Base-by-base conservation (phyloP, 2,113 vertebrate species). In the Paracanthobrama guichenoti region DNA sequence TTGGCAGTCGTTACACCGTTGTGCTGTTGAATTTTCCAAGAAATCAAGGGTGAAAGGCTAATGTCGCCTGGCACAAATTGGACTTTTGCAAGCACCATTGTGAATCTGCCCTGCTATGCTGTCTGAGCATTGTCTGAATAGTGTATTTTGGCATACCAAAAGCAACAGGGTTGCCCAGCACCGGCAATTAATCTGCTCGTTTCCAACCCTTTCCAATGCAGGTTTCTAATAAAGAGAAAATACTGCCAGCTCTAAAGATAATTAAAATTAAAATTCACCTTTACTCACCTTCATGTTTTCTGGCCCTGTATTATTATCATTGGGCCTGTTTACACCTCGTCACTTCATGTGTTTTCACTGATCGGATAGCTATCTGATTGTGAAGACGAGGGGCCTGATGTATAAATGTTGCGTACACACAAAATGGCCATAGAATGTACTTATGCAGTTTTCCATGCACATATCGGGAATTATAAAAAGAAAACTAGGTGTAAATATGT, bases 41-140 rank as follows among this genome's bases (percentile, higher is more conserved):
- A 85, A 81, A 66, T 89, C 73, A 86, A 87, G 57, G 57, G 73
- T 81, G 73, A 86, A 84, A 87, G 74, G 79, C 76, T 79, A 88
- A 88, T 74, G 79, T 76, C 78, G 78, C 77, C 82, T 88, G 84
- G 82, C 79, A 86, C 75, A 42, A 67, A 86, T 86, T 86, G 83
- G 60, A 80, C 78, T 31, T 80, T 64, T 80, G 75, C 74, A 84
- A 73, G 59, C 71, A 84, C 85, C 79, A 55, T 79, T 87, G 73
- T 88, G 87, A 79, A 84, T 83, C 39, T 62, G 71, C 83, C 83
- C 50, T 13, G 39, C 67, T 79, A 64, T 57, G 14, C 72, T 86
- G 39, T 64, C 82, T 60, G 71, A 59, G 67, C 85, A 83, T 76
- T 59, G 24, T 83, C 81, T 85, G 76, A 69, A 76, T 82, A 22